Evolutionary conservation across 2,888 invertebrate species (phyloP), one percentile per base, ranked within the genome.

Genomic region (Conistra vaccinii): DNA sequence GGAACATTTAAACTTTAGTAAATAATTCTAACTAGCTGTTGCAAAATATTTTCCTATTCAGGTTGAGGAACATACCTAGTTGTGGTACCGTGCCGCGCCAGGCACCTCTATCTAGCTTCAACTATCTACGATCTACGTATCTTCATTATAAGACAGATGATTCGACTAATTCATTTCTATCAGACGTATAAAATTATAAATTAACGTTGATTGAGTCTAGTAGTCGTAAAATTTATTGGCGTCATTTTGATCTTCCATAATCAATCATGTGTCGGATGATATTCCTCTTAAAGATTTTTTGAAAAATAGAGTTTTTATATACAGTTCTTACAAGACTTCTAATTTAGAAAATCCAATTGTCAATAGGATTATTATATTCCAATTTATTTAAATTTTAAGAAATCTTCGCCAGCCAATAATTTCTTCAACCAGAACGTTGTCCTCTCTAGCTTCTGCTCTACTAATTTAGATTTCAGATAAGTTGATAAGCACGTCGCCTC

Each of bases 11-110:
- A 76, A 76, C 74, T 76, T 76, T 72, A 76, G 39, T 60, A 62
- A 67, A 78, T 76, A 63, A 72, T 74, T 69, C 32, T 65, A 69
- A 75, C 55, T 76, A 81, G 55, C 60, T 60, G 69, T 58, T 81
- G 85, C 79, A 83, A 76, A 78, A 84, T 68, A 60, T 82, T 83
- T 80, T 81, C 77, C 74, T 85, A 85, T 80, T 84, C 68, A 81
- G 69, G 80, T 86, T 81, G 76, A 71, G 69, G 69, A 85, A 79
- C 69, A 62, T 61, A 79, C 69, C 61, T 61, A 69, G 69, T 69
- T 75, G 72, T 81, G 80, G 90, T 90, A 80, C 88, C 88, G 48
- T 60, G 76, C 81, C 75, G 90, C 85, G 67, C 88, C 89, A 83
- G 89, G 89, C 87, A 90, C 91, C 81, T 83, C 57, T 81, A 86